Evolutionary conservation across 1,140 invertebrate genomes (phyloP), one percentile per base, ranked within the genome.

Genomic region (Macrocentrus cingulum): DNA sequence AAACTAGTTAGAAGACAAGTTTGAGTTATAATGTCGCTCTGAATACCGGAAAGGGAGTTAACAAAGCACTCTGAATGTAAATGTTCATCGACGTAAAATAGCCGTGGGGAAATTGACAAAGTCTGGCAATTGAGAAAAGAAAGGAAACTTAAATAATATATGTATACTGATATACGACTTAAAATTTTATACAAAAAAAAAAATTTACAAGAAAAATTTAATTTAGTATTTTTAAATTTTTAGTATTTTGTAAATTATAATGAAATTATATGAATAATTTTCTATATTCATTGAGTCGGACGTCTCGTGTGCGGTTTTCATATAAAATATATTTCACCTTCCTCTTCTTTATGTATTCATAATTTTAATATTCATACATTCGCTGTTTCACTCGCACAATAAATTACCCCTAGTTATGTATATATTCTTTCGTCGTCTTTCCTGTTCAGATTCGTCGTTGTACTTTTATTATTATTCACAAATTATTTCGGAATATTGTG

Each of bases 41-140:
- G 25, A n/a, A 50, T 50, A 23, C 11, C 46, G 7, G 11, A 29
- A 50, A n/a, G n/a, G n/a, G n/a, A 55, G 59, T 60, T 62, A 66
- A 64, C 67, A 66, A 67, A 62, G 57, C 60, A 64, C 67, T 69
- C 54, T 66, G 55, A 65, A 66, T 69, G 62, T 66, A 65, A 67
- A 69, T 67, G 51, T 56, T 53, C 36, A 63, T 63, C 61, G 56
- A n/a, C n/a, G n/a, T n/a, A n/a, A n/a, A n/a, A n/a, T n/a, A n/a
- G n/a, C n/a, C n/a, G n/a, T n/a, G n/a, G n/a, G n/a, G n/a, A n/a
- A n/a, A n/a, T n/a, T n/a, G n/a, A n/a, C n/a, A n/a, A n/a, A n/a
- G n/a, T n/a, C n/a, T n/a, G n/a, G n/a, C n/a, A n/a, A n/a, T n/a
- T n/a, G n/a, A n/a, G n/a, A n/a, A n/a, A n/a, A n/a, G n/a, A n/a